Evolutionary conservation across 1,140 invertebrate genomes (phyloP).

Genomic region (Bombus consobrinus): DNA sequence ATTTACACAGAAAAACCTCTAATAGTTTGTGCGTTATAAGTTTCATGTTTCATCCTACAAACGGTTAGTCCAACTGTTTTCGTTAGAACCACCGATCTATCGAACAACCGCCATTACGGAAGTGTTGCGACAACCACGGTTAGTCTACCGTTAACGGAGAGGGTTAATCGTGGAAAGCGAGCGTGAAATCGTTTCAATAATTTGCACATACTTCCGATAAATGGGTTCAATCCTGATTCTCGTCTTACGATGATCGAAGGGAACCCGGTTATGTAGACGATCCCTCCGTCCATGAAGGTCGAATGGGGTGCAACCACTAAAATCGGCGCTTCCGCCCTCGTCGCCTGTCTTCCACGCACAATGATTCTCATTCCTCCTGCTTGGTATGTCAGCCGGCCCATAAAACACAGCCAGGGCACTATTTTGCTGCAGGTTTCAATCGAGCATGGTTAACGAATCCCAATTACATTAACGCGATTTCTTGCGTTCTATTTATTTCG

Average conservation of each 20-base stretch:
- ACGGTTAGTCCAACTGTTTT: neutral
- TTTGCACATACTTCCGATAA: conserved; percentile 91
- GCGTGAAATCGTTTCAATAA: conserved; percentile 35
- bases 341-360: conserved; percentile 89
- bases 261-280: conserved; percentile 90
- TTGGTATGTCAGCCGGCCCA: conserved; percentile 88
- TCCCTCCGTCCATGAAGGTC: conserved; percentile 93
- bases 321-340: conserved; percentile 90
- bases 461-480: neutral
- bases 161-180: neutral
- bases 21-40: neutral
- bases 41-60: neutral
- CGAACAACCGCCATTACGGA: neutral
- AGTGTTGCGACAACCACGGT: neutral
- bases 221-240: conserved; percentile 90
- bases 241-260: conserved; percentile 91
- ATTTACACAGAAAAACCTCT: neutral
- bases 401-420: conserved; percentile 86
- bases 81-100: neutral
- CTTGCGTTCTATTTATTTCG: neutral
- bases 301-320: conserved; percentile 94
- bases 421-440: conserved; percentile 79
- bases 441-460: conserved; percentile 43
- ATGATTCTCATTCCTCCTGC: conserved; percentile 91
- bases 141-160: neutral